Percentiles rank a stretch among this genome's conserved stretches.
phyloP scores from a whole-genome alignment of 2,888 invertebrate genomes.

The Melieria omissa region DNA sequence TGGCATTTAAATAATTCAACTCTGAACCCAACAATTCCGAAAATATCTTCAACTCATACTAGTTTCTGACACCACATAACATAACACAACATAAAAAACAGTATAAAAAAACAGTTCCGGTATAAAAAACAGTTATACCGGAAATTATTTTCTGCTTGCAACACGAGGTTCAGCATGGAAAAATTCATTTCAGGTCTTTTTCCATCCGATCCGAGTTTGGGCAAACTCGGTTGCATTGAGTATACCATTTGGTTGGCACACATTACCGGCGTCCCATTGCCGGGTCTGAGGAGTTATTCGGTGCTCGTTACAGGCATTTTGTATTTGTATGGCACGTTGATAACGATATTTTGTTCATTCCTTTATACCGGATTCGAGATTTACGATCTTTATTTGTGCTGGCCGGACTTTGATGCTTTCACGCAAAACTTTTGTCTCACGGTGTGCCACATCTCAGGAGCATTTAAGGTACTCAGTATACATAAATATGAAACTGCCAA shows the following conservation, averaged over 20 bases:
- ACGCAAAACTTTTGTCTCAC: conserved; percentile 47
- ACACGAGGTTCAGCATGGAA: conserved; percentile 2
- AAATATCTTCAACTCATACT: too few species aligned
- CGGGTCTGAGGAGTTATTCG: conserved; percentile 47
- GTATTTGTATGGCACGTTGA: conserved; percentile 36
- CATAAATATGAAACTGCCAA: background rate
- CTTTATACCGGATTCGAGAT: conserved; percentile 44
- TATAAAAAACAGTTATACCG: too few species aligned
- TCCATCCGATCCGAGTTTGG: conserved; percentile 48
- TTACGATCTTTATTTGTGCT: conserved; percentile 40
- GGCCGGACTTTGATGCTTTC: conserved; percentile 41
- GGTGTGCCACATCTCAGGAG: conserved; percentile 43
- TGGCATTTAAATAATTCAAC: too few species aligned
- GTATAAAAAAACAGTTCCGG: too few species aligned
- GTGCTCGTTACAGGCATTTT: conserved; percentile 27
- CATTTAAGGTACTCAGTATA: conserved; percentile 40
- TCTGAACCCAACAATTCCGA: too few species aligned
- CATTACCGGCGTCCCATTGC: conserved; percentile 51
- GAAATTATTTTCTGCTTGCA: too few species aligned
- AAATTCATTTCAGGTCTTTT: conserved; percentile 20
- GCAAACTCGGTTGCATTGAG: conserved; percentile 54
- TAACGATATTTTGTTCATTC: conserved; percentile 26
- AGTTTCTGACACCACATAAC: too few species aligned
- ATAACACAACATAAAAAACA: too few species aligned
- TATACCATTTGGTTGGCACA: conserved; percentile 53